phyloP scores from a whole-genome alignment of 2,797 vertebrate genomes.

The Huso huso region DNA sequence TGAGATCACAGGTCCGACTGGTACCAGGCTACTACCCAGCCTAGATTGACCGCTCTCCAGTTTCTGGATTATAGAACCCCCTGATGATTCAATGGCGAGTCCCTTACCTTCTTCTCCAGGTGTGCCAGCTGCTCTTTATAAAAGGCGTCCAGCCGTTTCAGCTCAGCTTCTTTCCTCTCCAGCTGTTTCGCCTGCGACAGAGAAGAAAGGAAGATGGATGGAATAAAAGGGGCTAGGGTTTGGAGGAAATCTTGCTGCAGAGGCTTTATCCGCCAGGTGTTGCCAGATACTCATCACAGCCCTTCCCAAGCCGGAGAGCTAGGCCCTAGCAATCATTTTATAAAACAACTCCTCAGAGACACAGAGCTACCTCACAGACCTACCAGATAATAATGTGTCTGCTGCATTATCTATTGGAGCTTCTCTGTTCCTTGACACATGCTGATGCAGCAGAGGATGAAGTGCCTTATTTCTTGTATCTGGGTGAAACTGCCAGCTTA shows the following conservation, averaged over 20 bases:
- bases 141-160: slow-evolving; percentile 67
- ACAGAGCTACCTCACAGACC: neutral
- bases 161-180: slow-evolving; percentile 69
- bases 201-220: neutral
- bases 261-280: neutral
- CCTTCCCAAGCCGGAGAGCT: neutral
- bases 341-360: neutral
- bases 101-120: slow-evolving; percentile 78
- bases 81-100: neutral
- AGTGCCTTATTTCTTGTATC: neutral
- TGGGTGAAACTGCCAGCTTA: neutral
- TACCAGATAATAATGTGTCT: neutral
- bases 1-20: no score
- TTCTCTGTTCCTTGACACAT: neutral
- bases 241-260: neutral
- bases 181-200: slow-evolving; percentile 62
- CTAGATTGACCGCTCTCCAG: slow-evolving; percentile 16
- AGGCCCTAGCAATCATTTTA: neutral
- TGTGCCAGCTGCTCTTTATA: slow-evolving; percentile 77
- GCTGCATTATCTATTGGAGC: neutral
- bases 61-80: no score
- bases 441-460: neutral
- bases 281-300: neutral
- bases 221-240: neutral
- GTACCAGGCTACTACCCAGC: slow-evolving; percentile 7